phyloP scores from a whole-genome alignment of 2,113 vertebrate species.

The Isurus oxyrinchus region DNA sequence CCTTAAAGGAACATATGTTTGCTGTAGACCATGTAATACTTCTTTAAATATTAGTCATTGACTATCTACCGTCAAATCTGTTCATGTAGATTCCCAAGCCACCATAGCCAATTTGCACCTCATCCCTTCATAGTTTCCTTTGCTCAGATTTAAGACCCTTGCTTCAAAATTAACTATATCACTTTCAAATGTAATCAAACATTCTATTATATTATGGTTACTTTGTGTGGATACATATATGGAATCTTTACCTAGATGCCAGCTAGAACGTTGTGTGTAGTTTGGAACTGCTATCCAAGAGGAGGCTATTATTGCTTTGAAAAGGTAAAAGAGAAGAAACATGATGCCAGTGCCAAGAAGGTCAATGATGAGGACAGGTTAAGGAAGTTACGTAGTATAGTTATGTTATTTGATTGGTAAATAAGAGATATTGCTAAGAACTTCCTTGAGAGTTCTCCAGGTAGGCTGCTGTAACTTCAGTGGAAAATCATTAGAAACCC shows the following conservation, averaged over 20 bases:
- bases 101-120: too few relatives aligned
- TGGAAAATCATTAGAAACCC: not conserved
- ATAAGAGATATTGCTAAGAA: not conserved
- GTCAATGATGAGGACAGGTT: not conserved
- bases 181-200: too few relatives aligned
- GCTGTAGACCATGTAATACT: too few relatives aligned
- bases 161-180: too few relatives aligned
- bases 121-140: too few relatives aligned
- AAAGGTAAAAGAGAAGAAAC: not conserved
- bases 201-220: too few relatives aligned
- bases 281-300: not conserved
- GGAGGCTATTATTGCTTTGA: not conserved
- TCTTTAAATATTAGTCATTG: too few relatives aligned
- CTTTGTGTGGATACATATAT: not conserved
- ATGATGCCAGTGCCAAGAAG: not conserved
- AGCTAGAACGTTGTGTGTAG: not conserved
- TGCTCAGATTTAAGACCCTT: too few relatives aligned
- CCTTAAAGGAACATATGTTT: too few relatives aligned
- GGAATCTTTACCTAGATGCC: not conserved
- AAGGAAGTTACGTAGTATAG: not conserved
- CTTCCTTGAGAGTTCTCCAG: not conserved
- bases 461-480: not conserved
- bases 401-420: not conserved
- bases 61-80: too few relatives aligned
- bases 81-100: too few relatives aligned